Evolutionary conservation across 30 jellyfish, hydroid and myxozoan species (phyloP), one percentile per base, ranked within the genome.

Genomic region (Aurelia sp.): DNA sequence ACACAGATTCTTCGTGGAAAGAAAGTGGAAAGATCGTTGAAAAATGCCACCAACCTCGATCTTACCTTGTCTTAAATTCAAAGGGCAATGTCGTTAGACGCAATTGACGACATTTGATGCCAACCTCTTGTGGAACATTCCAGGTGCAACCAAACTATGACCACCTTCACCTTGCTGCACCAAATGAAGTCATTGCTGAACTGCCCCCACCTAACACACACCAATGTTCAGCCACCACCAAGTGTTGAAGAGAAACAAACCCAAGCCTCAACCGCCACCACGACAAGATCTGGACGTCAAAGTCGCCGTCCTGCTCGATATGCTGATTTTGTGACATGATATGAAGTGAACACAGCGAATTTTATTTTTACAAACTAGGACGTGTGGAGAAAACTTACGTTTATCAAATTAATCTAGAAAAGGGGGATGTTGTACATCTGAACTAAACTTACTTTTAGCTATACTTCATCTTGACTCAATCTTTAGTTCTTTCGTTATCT

Each of bases 21-120:
- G 90, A 79, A 79, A 79, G 51, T 47, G 87, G 93, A 18, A 72
- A 57, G 74, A 53, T 73, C 21, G 44, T 84, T 40, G 67, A 59
- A 73, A 84, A 41, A 84, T 73, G 84, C 84, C 51, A 82, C 30
- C 85, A 68, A 68, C 92, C 85, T 82, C 78, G 47, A 68, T 82
- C 86, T 1, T 82, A 82, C 74, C 85, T 82, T 0, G 78, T 71
- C 62, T 53, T 67, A 66, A 82, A 82, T 53, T 82, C 92, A 27
- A 82, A 48, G 79, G 86, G 92, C 76, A 82, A 71, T 59, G 71
- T 61, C 5, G 71, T 82, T 52, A 68, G 92, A 21, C 77, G 85
- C 83, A 82, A 82, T 59, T 65, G 85, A 55, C 85, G 86, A 53
- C 84, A 82, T 69, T 82, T 82, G 77, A 37, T 67, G 71, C 92